phyloP scores from a whole-genome alignment of 2,888 invertebrate species.

The Harpalus rufipes region DNA sequence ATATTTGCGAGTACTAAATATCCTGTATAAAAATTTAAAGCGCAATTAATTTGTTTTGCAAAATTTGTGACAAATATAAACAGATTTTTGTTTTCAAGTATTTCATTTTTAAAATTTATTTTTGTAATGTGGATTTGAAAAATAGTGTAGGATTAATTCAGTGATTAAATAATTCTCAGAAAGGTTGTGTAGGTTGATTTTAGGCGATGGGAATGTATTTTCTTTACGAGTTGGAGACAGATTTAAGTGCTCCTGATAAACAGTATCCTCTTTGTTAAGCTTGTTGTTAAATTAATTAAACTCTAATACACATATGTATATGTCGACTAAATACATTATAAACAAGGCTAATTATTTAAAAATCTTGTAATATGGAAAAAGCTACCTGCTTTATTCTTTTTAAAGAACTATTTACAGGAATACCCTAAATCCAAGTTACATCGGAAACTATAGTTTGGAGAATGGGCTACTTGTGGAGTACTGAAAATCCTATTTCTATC shows the following conservation, averaged over 20 bases:
- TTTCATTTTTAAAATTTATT: slow-evolving; percentile 4
- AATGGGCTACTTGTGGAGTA: no score
- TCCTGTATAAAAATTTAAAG: background rate
- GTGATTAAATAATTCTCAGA: slow-evolving; percentile 36
- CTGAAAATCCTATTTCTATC: no score
- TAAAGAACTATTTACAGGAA: no score
- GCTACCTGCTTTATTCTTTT: no score
- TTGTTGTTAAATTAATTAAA: no score
- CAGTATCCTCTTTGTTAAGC: background rate
- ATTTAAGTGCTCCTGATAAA: slow-evolving; percentile 2
- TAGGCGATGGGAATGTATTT: slow-evolving; percentile 12
- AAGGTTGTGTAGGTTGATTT: slow-evolving; percentile 25
- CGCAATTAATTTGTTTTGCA: slow-evolving; percentile 1
- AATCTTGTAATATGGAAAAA: no score
- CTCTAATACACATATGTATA: no score
- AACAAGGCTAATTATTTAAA: no score
- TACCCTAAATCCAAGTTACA: no score
- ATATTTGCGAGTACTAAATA: background rate
- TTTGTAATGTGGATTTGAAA: slow-evolving; percentile 7
- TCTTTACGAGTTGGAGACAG: slow-evolving; percentile 17
- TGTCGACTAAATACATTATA: no score
- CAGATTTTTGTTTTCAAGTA: slow-evolving; percentile 1
- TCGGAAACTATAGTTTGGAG: no score
- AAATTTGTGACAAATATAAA: slow-evolving; percentile 7
- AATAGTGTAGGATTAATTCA: slow-evolving; percentile 26